These are phyloP conservation scores for Stenoptilia bipunctidactyla DNA, from an alignment of 2,888 invertebrate genomes.

Conservation along the genomic window DNA sequence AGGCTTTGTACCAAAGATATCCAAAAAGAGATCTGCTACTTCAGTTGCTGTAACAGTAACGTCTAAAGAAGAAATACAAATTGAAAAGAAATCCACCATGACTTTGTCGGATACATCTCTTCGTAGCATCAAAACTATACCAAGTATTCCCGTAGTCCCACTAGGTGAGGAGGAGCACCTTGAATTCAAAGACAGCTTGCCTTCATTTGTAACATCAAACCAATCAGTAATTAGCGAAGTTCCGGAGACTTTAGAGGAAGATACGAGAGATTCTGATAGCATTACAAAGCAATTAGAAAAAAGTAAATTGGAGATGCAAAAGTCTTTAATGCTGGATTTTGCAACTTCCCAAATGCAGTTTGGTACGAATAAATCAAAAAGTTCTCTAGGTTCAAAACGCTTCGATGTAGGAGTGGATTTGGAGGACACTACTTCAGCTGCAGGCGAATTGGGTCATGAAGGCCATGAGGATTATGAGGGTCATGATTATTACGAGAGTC, in stretches of 20 bases:
- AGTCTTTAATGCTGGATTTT: conserved; percentile 50
- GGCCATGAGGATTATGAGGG: too few species aligned
- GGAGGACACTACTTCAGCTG: too few species aligned
- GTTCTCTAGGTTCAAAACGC: too few species aligned
- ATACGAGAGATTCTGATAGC: conserved; percentile 24
- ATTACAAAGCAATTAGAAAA: conserved; percentile 34
- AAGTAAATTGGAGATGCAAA: conserved; percentile 48
- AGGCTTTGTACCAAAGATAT: conserved; percentile 73
- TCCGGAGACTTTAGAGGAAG: conserved; percentile 25
- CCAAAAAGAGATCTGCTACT: conserved; percentile 25
- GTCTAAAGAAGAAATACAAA: conserved; percentile 18
- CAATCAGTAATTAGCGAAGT: conserved; percentile 26
- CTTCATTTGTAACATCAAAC: conserved; percentile 43
- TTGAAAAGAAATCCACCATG: conserved; percentile 16
- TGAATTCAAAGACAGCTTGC: conserved; percentile 36
- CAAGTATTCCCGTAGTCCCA: conserved; percentile 40
- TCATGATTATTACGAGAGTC: too few species aligned
- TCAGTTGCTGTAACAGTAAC: conserved; percentile 21
- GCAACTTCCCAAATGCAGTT: too few species aligned
- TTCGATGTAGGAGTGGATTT: too few species aligned
- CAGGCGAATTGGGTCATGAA: too few species aligned
- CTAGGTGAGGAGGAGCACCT: conserved; percentile 22
- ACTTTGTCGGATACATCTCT: conserved; percentile 28
- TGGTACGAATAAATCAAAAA: too few species aligned
- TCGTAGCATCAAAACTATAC: conserved; percentile 44